phyloP scores from a whole-genome alignment of 2,888 invertebrate species.

The Lumbricus terrestris region DNA sequence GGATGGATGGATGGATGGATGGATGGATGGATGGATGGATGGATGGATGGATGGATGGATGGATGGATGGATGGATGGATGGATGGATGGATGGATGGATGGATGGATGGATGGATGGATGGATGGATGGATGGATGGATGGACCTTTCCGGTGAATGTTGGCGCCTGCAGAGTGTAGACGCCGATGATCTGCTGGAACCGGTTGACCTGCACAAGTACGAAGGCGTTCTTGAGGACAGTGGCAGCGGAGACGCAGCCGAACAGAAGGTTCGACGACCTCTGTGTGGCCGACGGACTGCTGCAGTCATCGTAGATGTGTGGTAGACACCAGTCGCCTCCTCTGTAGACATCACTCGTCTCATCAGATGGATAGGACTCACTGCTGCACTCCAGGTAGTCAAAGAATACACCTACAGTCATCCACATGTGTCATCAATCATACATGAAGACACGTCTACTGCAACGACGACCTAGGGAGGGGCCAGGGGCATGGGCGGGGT shows the following conservation, averaged over 20 bases:
- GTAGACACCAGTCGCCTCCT: conserved; percentile 36
- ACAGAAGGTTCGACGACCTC: conserved; percentile 39
- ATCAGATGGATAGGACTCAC: conserved; percentile 9
- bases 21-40: too few species aligned
- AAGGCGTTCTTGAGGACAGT: conserved; percentile 57
- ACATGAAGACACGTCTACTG: too few species aligned
- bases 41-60: too few species aligned
- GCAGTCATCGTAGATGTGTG: conserved; percentile 37
- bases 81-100: too few species aligned
- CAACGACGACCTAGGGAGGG: too few species aligned
- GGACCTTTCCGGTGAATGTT: conserved; percentile 60
- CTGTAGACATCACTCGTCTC: conserved; percentile 15
- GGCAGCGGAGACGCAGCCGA: conserved; percentile 45
- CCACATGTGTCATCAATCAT: too few species aligned
- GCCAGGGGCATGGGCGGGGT: too few species aligned
- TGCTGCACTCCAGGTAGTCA: conserved; percentile 25
- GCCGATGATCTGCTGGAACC: conserved; percentile 62
- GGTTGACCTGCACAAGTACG: conserved; percentile 62
- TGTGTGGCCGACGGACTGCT: conserved; percentile 26
- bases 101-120: too few species aligned
- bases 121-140: too few species aligned
- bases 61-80: too few species aligned
- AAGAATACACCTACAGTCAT: too few species aligned
- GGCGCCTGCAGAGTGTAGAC: conserved; percentile 62
- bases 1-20: too few species aligned